Evolutionary conservation across 2,113 vertebrate genomes (phyloP).

Genomic region (Myocastor coypus): DNA sequence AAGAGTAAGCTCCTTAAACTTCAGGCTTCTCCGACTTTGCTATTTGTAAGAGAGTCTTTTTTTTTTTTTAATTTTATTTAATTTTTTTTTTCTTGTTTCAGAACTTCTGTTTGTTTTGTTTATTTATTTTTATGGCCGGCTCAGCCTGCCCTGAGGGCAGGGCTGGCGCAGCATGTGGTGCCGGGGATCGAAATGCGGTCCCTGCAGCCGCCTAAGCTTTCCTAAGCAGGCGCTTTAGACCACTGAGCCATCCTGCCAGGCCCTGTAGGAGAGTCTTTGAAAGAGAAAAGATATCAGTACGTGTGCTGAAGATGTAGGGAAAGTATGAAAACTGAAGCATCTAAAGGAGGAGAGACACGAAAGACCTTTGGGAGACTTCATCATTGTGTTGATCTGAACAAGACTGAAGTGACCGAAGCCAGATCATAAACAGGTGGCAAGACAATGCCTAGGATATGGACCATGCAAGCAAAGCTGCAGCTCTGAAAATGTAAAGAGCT

Average conservation of each 20-base stretch:
- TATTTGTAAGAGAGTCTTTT: background rate
- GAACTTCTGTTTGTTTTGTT: too few relatives aligned
- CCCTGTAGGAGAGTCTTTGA: too few relatives aligned
- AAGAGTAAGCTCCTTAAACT: background rate
- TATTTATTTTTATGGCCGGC: too few relatives aligned
- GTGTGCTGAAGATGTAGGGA: background rate
- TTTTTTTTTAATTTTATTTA: too few relatives aligned
- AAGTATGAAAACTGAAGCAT: background rate
- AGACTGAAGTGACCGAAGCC: background rate
- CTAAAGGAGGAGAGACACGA: background rate
- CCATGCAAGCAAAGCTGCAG: background rate
- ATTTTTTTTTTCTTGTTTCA: too few relatives aligned
- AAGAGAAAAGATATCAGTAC: background rate
- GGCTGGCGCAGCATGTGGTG: too few relatives aligned
- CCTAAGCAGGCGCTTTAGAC: too few relatives aligned
- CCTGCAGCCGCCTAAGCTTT: too few relatives aligned
- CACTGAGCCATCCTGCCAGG: too few relatives aligned
- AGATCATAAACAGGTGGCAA: background rate
- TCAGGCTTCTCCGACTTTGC: background rate
- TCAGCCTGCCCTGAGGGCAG: too few relatives aligned
- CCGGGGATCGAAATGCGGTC: too few relatives aligned
- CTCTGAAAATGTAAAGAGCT: background rate
- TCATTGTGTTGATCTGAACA: background rate
- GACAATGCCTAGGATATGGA: background rate
- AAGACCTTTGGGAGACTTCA: background rate